phyloP scores from a whole-genome alignment of 2,888 invertebrate genomes.

The Pinctada fucata region DNA sequence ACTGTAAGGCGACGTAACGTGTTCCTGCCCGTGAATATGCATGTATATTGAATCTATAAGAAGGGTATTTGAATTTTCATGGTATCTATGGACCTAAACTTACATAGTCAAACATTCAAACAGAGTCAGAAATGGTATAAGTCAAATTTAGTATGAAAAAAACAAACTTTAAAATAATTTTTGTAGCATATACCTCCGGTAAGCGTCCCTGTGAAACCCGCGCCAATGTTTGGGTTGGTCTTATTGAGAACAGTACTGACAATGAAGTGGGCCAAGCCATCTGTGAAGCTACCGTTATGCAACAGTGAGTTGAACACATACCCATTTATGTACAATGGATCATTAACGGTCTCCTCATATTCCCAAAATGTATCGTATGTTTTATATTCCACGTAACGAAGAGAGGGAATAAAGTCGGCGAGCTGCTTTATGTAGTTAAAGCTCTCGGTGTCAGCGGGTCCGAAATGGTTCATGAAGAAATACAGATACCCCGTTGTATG shows the following conservation, averaged over 20 bases:
- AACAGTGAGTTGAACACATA: conserved; percentile 27
- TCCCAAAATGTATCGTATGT: conserved; percentile 40
- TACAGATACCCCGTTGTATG: conserved; percentile 24
- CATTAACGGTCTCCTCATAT: conserved; percentile 35
- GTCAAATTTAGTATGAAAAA: too few relatives aligned
- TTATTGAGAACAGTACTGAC: neutral
- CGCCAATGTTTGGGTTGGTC: neutral
- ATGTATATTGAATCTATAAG: too few relatives aligned
- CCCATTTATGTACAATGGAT: conserved; percentile 21
- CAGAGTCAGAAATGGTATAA: too few relatives aligned
- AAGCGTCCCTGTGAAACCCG: conserved; percentile 1
- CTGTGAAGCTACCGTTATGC: neutral
- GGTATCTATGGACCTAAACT: too few relatives aligned
- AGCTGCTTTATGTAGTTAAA: neutral
- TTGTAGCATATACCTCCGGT: neutral
- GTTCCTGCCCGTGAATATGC: too few relatives aligned
- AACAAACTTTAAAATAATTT: too few relatives aligned
- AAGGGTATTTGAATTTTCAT: too few relatives aligned
- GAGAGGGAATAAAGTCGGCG: neutral
- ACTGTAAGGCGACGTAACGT: too few relatives aligned
- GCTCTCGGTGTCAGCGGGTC: conserved; percentile 8
- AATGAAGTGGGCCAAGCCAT: neutral
- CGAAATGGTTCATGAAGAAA: conserved; percentile 45
- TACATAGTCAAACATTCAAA: too few relatives aligned
- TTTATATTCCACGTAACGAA: neutral